Conservation (phyloP, 2,797 vertebrate species). For the Crocidura indochinensis region DNA sequence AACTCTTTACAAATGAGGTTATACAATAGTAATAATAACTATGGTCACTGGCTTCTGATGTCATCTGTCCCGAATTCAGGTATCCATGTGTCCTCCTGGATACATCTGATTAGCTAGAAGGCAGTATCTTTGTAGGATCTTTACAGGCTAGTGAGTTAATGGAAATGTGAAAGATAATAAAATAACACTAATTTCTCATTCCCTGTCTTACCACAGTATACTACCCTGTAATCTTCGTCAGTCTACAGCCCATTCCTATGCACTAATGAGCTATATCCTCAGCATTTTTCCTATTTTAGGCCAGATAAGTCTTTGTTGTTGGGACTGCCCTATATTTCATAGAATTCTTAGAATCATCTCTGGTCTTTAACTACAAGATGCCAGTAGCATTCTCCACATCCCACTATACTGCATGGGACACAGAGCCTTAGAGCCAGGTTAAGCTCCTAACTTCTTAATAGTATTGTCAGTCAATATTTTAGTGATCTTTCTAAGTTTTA, state of each 20-base stretch:
- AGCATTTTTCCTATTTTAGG: too few relatives aligned
- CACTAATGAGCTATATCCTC: too few relatives aligned
- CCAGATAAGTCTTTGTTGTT: not conserved
- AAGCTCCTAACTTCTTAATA: not conserved
- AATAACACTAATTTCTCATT: not conserved
- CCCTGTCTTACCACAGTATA: not conserved
- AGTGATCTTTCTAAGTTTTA: too few relatives aligned
- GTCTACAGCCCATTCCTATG: not conserved
- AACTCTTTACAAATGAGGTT: not conserved
- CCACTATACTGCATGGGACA: not conserved
- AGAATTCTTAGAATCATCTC: not conserved
- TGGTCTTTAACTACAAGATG: not conserved
- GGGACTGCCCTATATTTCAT: not conserved
- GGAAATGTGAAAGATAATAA: not conserved
- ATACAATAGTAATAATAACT: conserved; percentile 3
- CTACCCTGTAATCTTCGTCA: not conserved
- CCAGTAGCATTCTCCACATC: not conserved
- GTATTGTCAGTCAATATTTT: not conserved
- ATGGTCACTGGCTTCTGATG: not conserved
- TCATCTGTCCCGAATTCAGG: not conserved
- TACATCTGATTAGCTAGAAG: not conserved
- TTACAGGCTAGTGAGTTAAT: not conserved
- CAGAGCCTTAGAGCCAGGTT: not conserved
- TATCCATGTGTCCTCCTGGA: not conserved
- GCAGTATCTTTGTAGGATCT: not conserved